Percentiles rank a stretch among this genome's conserved stretches.
Evolutionary conservation across 2,888 invertebrate species (phyloP).

Genomic region (Maniola hyperantus): DNA sequence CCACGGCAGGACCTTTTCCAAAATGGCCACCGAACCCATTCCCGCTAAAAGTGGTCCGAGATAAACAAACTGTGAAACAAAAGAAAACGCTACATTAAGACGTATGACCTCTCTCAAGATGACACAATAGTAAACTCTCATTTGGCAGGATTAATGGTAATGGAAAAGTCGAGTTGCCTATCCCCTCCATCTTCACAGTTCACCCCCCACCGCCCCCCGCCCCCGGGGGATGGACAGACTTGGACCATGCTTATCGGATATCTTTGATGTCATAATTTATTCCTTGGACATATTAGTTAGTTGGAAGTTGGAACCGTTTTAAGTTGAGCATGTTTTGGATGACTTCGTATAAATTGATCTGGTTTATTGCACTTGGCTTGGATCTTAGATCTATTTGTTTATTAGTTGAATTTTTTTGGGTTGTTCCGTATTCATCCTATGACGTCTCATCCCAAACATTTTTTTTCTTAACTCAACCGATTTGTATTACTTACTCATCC

Average conservation of each 20-base stretch:
- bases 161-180: constrained; percentile 60
- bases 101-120: constrained; percentile 54
- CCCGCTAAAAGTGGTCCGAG: constrained; percentile 25
- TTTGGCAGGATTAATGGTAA: constrained; percentile 62
- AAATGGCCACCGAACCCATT: constrained; percentile 30
- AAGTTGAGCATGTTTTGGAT: neutral
- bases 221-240: constrained; percentile 37
- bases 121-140: constrained; percentile 56
- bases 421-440: too few relatives aligned
- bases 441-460: too few relatives aligned
- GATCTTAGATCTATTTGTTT: neutral
- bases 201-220: constrained; percentile 34
- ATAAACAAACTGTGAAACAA: constrained; percentile 45
- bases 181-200: constrained; percentile 28
- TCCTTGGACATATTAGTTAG: constrained; percentile 32
- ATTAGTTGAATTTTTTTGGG: too few relatives aligned
- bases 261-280: constrained; percentile 40
- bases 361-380: neutral
- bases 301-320: constrained; percentile 26
- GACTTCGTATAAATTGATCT: constrained; percentile 8
- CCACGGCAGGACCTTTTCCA: constrained; percentile 4
- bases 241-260: constrained; percentile 42
- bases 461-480: too few relatives aligned
- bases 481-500: too few relatives aligned
- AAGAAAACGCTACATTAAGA: constrained; percentile 54